These are phyloP conservation scores for Pseudomyrmex gracilis DNA, from an alignment of 1,140 invertebrate species.

Conservation along the genomic window DNA sequence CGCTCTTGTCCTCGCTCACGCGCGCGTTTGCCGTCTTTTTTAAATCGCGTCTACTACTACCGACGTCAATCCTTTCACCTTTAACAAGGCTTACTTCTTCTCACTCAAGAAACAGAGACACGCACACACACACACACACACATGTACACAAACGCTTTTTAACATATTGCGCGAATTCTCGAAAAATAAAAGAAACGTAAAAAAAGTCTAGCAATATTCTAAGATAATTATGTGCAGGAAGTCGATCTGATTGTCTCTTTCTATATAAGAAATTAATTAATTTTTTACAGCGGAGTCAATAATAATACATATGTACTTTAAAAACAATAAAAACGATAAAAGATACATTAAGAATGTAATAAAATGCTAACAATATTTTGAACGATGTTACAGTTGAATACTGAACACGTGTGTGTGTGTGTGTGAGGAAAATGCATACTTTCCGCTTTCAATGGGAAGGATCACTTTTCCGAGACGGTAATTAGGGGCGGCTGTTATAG, in stretches of 20 bases:
- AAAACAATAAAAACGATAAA: neutral
- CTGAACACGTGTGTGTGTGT: neutral
- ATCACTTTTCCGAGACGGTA: conserved; percentile 3
- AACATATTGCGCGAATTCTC: neutral
- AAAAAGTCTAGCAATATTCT: neutral
- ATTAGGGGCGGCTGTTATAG: conserved; percentile 14
- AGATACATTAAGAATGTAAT: neutral
- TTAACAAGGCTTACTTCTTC: conserved; percentile 66
- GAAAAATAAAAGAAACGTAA: neutral
- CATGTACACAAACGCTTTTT: neutral
- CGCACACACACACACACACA: too few relatives aligned
- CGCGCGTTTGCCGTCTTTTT: conserved; percentile 66
- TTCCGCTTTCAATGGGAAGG: neutral
- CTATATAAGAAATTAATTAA: too few relatives aligned
- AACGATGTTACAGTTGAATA: neutral
- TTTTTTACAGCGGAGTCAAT: too few relatives aligned
- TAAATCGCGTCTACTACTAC: conserved; percentile 60
- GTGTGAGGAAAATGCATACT: neutral
- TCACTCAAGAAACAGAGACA: conserved; percentile 37
- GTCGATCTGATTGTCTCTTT: neutral
- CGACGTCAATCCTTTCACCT: conserved; percentile 82
- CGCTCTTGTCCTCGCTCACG: conserved; percentile 45
- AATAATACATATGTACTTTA: neutral
- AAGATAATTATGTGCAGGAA: conserved; percentile 15
- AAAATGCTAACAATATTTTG: neutral